phyloP scores from a whole-genome alignment of 2,113 vertebrate genomes.

The Henicopernis longicauda region DNA sequence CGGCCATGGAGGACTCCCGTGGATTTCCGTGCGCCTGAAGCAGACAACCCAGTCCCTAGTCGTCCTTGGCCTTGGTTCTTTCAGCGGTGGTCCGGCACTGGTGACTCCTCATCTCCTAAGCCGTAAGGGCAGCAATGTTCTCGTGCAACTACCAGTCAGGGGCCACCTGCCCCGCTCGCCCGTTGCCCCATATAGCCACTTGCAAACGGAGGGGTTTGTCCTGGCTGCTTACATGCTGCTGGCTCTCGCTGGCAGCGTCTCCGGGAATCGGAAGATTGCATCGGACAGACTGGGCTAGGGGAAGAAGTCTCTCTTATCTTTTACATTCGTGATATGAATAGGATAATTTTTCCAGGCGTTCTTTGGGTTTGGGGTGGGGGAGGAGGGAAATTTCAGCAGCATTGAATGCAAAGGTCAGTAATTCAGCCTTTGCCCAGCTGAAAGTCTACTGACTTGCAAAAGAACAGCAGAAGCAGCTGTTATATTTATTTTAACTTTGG shows the following conservation, averaged over 20 bases:
- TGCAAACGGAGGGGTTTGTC: background rate
- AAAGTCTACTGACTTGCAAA: background rate
- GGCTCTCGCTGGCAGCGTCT: accelerated
- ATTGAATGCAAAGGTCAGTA: background rate
- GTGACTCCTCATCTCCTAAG: background rate
- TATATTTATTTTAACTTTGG: background rate
- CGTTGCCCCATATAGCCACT: accelerated
- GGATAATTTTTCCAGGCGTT: background rate
- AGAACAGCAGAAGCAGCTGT: background rate
- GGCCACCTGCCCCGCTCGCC: background rate
- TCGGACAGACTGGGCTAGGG: background rate
- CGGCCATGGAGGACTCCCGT: background rate
- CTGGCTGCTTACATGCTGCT: background rate
- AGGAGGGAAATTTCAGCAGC: background rate
- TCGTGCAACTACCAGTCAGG: accelerated
- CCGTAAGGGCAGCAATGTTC: background rate
- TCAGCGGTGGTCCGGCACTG: background rate
- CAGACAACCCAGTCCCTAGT: too few relatives aligned
- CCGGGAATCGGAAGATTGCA: background rate
- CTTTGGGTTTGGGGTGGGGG: accelerated
- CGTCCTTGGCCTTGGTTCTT: background rate
- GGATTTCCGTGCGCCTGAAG: background rate
- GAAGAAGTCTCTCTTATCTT: background rate
- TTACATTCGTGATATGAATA: background rate
- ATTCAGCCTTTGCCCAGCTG: background rate